Percentiles rank a stretch among this genome's conserved stretches.
These are phyloP conservation scores for Stenodera caucasica DNA, from an alignment of 2,888 invertebrate species.

Conservation along the genomic window DNA sequence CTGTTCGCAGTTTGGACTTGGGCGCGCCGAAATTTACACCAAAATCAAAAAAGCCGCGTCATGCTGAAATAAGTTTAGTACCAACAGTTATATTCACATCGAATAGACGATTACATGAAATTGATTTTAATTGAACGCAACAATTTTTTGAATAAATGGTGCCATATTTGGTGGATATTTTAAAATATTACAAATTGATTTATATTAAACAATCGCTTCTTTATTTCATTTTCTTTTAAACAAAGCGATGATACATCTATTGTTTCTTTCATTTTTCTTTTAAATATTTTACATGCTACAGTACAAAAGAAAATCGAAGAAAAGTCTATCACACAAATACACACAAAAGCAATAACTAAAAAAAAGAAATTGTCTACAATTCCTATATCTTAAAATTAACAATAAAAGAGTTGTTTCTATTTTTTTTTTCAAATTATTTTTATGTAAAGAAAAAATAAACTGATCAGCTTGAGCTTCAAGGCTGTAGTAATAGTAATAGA, in stretches of 20 bases:
- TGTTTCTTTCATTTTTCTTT: constrained; percentile 43
- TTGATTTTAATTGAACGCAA: constrained; percentile 48
- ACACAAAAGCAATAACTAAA: constrained; percentile 51
- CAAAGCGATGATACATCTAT: constrained; percentile 39
- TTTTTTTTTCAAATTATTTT: neutral
- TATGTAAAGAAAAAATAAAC: constrained; percentile 8
- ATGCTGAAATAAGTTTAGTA: constrained; percentile 36
- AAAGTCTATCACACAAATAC: constrained; percentile 59
- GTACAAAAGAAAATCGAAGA: constrained; percentile 59
- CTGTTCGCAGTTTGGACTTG: constrained; percentile 62
- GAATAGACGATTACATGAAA: constrained; percentile 61
- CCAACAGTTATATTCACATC: constrained; percentile 61
- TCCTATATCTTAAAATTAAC: constrained; percentile 9
- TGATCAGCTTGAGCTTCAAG: constrained; percentile 24
- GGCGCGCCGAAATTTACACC: constrained; percentile 54
- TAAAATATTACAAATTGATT: neutral
- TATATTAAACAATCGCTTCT: constrained; percentile 34
- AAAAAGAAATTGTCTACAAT: neutral
- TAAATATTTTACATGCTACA: constrained; percentile 63
- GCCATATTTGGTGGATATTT: too few species aligned
- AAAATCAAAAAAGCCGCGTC: constrained; percentile 31
- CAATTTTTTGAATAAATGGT: too few species aligned
- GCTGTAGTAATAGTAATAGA: neutral
- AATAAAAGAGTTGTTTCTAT: constrained; percentile 2
- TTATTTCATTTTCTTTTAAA: constrained; percentile 44